Conservation (phyloP, 2,888 invertebrate species). For the Cepaea hortensis region DNA sequence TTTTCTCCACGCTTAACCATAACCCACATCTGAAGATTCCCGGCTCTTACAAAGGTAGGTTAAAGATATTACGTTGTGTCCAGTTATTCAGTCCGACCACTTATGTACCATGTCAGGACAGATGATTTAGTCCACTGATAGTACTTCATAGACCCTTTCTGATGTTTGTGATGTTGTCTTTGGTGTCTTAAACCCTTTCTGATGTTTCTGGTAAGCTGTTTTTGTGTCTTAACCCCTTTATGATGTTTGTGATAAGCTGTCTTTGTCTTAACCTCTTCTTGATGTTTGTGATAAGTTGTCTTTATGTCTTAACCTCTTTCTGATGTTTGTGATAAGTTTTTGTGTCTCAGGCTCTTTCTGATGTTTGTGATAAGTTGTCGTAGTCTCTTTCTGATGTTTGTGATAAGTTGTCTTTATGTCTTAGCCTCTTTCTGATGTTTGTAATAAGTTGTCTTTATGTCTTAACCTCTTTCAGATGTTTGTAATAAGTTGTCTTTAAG, state of each 20-base stretch:
- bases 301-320: no score
- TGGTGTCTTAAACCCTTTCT: neutral
- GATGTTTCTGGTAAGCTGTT: no score
- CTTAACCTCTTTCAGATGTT: neutral
- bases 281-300: no score
- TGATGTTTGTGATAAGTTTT: neutral
- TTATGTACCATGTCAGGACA: neutral
- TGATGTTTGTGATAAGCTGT: no score
- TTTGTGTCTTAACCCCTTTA: no score
- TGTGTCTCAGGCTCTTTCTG: neutral
- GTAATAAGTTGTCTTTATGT: neutral
- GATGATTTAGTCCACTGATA: neutral
- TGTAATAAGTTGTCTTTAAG: neutral
- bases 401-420: neutral
- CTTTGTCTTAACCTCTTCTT: no score
- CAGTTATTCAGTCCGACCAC: no score
- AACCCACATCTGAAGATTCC: conserved; percentile 63
- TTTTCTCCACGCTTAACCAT: conserved; percentile 66
- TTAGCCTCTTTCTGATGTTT: neutral
- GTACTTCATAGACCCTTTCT: neutral
- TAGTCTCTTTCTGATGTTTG: neutral
- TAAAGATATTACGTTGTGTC: no score
- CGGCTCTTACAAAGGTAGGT: conserved; percentile 52
- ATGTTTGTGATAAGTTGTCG: neutral
- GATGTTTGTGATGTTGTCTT: neutral